Evolutionary conservation across 35 echinoderm and acorn worm species (phyloP).

Genomic region (Strongylocentrotus purpuratus): DNA sequence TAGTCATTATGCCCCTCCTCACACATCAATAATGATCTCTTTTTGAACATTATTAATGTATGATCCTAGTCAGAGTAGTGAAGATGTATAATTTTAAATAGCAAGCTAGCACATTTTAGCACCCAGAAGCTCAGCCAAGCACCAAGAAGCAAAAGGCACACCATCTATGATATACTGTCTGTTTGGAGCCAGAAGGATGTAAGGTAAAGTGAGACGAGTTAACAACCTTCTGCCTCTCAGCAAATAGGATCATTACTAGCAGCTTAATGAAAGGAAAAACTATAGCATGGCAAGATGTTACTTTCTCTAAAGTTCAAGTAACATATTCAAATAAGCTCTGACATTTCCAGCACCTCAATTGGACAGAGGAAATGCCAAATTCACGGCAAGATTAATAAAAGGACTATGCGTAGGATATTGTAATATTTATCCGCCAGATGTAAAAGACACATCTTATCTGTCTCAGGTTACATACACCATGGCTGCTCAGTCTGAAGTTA

Average conservation of each 20-base stretch:
- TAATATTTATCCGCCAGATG: slow-evolving; percentile 4
- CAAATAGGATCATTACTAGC: too few relatives aligned
- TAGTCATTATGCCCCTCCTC: too few relatives aligned
- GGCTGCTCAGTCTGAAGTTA: not conserved
- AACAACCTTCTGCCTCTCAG: not conserved
- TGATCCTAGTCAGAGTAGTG: too few relatives aligned
- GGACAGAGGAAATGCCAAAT: not conserved
- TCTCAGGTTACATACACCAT: not conserved
- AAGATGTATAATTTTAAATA: too few relatives aligned
- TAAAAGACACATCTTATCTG: not conserved
- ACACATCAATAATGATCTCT: too few relatives aligned
- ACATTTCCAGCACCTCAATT: not conserved
- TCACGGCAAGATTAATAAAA: not conserved
- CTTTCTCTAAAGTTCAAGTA: not conserved
- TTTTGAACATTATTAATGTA: too few relatives aligned
- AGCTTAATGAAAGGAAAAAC: too few relatives aligned
- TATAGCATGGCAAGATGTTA: too few relatives aligned
- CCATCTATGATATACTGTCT: not conserved
- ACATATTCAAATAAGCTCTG: not conserved
- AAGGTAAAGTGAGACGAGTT: not conserved
- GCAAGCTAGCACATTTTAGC: too few relatives aligned
- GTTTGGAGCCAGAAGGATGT: too few relatives aligned
- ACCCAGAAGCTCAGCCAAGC: not conserved
- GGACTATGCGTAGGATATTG: not conserved
- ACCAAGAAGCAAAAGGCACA: not conserved